Evolutionary conservation across 2,113 vertebrate species (phyloP).

Genomic region (Zingel zingel): DNA sequence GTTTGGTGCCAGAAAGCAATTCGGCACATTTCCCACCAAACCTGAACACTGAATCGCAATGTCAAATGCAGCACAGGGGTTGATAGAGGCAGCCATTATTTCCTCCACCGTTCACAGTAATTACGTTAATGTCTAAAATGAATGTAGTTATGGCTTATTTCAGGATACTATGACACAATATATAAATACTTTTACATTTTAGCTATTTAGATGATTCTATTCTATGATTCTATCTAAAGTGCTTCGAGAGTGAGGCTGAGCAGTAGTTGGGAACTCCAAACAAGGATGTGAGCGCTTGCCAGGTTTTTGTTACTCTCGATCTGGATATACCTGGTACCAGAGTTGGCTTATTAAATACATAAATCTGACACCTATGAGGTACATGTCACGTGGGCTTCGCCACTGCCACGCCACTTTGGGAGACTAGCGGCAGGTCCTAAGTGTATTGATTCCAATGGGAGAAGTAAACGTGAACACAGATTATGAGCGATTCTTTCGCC

Average conservation of each 20-base stretch:
- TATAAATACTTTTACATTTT: background rate
- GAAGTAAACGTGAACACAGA: too few species aligned
- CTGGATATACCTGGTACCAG: conserved; percentile 1
- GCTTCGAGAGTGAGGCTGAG: background rate
- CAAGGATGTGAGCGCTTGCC: background rate
- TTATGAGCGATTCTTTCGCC: too few species aligned
- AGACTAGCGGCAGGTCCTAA: too few species aligned
- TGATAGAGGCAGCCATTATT: background rate
- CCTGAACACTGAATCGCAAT: conserved; percentile 23
- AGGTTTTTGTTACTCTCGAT: background rate
- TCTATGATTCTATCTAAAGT: background rate
- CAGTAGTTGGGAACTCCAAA: background rate
- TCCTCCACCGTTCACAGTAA: background rate
- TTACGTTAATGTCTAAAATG: background rate
- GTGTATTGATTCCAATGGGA: too few species aligned
- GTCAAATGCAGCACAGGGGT: conserved; percentile 3
- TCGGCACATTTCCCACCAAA: conserved; percentile 25
- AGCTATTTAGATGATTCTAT: background rate
- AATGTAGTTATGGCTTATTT: conserved; percentile 6
- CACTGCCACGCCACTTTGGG: too few species aligned
- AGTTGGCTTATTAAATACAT: background rate
- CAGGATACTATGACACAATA: background rate
- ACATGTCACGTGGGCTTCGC: too few species aligned
- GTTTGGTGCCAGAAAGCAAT: conserved; percentile 29
- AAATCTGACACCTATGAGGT: background rate